Evolutionary conservation across 2,113 vertebrate genomes (phyloP).

Genomic region (Sterrhoptilus dennistouni): DNA sequence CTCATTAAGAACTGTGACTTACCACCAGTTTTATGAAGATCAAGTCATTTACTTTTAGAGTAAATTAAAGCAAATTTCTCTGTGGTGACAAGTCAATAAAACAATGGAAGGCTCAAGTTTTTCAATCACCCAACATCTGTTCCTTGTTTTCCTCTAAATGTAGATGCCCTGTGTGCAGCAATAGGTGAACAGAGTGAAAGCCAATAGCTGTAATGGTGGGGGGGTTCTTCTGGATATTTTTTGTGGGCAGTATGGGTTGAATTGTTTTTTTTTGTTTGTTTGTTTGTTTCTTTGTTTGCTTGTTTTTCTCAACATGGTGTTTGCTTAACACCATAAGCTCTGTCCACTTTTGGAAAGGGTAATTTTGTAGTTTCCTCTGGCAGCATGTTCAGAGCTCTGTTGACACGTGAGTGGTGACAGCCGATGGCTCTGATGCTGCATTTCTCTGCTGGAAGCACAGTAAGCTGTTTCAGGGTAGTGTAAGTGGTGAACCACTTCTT

Average conservation of each 20-base stretch:
- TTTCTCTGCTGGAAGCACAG: not conserved
- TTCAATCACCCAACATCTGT: conserved; percentile 58
- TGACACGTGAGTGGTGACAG: not conserved
- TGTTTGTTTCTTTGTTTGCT: not conserved
- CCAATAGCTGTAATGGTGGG: not conserved
- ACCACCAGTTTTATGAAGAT: conserved; percentile 69
- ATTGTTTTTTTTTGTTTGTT: not conserved
- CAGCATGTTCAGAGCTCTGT: not conserved
- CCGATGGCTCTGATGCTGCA: not conserved
- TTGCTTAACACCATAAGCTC: not conserved
- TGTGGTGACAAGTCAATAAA: conserved; percentile 74
- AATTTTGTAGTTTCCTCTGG: not conserved
- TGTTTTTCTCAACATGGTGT: not conserved
- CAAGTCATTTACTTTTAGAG: conserved; percentile 74
- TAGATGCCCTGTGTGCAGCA: not conserved
- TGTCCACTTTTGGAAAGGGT: not conserved
- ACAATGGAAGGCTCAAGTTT: conserved; percentile 49
- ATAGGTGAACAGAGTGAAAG: not conserved
- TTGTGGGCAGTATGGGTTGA: rapidly evolving
- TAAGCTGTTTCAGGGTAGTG: not conserved
- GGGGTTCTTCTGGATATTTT: rapidly evolving
- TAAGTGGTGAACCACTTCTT: conserved; percentile 3
- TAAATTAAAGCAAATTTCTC: conserved; percentile 74
- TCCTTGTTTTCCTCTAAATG: conserved; percentile 45
- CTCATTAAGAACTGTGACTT: conserved; percentile 70